Evolutionary conservation across 1,140 invertebrate genomes (phyloP).

Genomic region (Metopolophium dirhodum): DNA sequence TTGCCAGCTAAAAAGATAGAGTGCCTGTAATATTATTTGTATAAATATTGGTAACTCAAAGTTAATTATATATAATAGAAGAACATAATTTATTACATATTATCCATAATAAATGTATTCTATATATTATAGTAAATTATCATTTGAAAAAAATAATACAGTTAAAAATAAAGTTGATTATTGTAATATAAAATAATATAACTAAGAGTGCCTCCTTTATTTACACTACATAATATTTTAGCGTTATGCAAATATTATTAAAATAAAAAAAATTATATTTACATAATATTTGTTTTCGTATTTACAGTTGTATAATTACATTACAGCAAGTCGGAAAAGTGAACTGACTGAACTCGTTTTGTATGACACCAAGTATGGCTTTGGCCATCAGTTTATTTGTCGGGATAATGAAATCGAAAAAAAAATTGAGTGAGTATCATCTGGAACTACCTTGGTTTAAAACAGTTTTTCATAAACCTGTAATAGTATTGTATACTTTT

Average conservation of each 20-base stretch:
- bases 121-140: no score
- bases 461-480: neutral
- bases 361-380: neutral
- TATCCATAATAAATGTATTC: neutral
- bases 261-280: neutral
- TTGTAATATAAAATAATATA: neutral
- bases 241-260: neutral
- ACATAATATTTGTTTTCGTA: neutral
- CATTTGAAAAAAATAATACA: no score
- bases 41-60: neutral
- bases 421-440: neutral
- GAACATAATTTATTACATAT: neutral
- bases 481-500: neutral
- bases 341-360: neutral
- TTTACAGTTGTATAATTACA: constrained; percentile 20
- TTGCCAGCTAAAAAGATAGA: neutral
- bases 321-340: neutral
- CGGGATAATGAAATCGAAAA: neutral
- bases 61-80: neutral
- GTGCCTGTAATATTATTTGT: neutral
- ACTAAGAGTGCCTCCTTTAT: neutral
- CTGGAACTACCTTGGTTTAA: neutral
- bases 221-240: no score
- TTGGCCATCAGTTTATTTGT: neutral
- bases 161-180: neutral